Conservation (phyloP, 2,797 vertebrate species). For the Strix occidentalis region DNA sequence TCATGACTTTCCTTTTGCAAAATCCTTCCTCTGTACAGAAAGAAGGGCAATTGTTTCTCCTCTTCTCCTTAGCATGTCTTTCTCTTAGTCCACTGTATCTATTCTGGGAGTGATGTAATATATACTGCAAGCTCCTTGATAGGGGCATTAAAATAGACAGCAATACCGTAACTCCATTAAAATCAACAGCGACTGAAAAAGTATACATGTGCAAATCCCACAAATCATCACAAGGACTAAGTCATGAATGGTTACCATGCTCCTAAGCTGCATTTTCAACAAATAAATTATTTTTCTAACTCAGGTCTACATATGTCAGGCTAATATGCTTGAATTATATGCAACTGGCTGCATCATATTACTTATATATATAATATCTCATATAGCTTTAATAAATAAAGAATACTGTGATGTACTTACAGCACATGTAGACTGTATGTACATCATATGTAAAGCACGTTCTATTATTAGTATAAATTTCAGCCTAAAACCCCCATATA, state of each 20-base stretch:
- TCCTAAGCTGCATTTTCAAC: neutral
- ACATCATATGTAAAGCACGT: neutral
- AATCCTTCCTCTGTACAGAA: neutral
- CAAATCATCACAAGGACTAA: neutral
- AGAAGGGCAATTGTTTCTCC: neutral
- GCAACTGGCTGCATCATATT: neutral
- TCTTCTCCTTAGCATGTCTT: neutral
- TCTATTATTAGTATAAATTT: neutral
- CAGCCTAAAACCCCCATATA: accelerated
- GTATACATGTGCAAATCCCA: neutral
- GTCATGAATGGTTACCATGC: neutral
- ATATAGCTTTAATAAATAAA: neutral
- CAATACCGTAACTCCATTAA: neutral
- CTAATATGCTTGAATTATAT: neutral
- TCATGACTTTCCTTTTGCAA: neutral
- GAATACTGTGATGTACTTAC: neutral
- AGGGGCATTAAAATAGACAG: neutral
- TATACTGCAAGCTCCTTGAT: neutral
- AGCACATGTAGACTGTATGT: neutral
- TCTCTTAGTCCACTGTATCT: neutral
- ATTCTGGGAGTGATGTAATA: neutral
- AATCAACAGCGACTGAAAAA: neutral
- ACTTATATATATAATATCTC: neutral
- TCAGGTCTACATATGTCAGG: neutral
- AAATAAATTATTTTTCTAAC: neutral